A percentile compares a stretch with the other conserved stretches of the same genome.
Evolutionary conservation across 2,797 vertebrate species (phyloP).

Genomic region (Acipenser ruthenus): DNA sequence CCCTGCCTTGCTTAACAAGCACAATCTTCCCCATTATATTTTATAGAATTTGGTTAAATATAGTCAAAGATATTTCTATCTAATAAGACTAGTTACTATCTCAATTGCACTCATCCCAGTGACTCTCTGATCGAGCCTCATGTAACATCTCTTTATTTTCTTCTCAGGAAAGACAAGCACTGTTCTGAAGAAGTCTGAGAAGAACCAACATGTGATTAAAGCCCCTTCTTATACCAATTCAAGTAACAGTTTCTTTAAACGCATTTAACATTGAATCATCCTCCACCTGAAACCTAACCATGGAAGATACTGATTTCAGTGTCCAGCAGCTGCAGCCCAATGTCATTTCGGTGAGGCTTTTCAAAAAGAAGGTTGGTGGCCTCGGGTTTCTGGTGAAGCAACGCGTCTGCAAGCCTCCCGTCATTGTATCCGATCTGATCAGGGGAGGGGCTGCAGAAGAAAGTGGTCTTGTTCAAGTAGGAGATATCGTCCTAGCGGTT

Average conservation of each 20-base stretch:
- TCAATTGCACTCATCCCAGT: background rate
- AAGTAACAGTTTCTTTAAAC: constrained; percentile 29
- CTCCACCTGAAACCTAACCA: constrained; percentile 41
- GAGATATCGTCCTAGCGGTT: constrained; percentile 89
- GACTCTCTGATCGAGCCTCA: background rate
- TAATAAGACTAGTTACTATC: background rate
- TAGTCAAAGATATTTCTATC: background rate
- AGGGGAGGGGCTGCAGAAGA: constrained; percentile 88
- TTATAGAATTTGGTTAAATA: background rate
- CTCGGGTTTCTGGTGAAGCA: constrained; percentile 95
- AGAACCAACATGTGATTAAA: constrained; percentile 12
- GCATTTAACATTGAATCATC: constrained; percentile 17
- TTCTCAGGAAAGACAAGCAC: constrained; percentile 7
- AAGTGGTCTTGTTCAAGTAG: constrained; percentile 91
- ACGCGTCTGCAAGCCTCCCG: constrained; percentile 82
- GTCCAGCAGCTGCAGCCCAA: constrained; percentile 96
- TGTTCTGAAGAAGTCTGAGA: constrained; percentile 8
- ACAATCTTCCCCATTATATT: too few relatives aligned
- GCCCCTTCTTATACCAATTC: constrained; percentile 30
- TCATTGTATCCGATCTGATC: constrained; percentile 92
- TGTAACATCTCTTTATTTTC: constrained; percentile 8
- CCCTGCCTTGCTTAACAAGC: too few relatives aligned
- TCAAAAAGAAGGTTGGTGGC: constrained; percentile 88
- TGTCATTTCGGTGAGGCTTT: constrained; percentile 91
- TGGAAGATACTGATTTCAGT: constrained; percentile 82